Base-by-base conservation (phyloP, 2,888 invertebrate species). In the Agrypnus murinus region DNA sequence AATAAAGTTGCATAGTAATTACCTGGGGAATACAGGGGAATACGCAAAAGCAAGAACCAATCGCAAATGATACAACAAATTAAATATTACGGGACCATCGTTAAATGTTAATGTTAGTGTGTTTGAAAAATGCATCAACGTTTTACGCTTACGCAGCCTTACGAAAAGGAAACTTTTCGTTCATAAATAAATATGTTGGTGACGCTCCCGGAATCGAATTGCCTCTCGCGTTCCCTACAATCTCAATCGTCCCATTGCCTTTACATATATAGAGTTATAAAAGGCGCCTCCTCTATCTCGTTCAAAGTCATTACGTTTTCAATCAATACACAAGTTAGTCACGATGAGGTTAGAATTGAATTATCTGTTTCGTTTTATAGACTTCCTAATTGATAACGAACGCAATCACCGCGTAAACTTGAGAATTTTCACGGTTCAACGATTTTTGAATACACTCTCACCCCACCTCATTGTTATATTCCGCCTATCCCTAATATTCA, bases 141-240 rank as follows among this genome's bases (percentile, higher is more conserved):
- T 68, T 71, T 69, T 63, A 59, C 67, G 67, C 71, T 74, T 74
- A 62, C 36, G 34, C 72, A 45, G 43, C 45, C 64, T n/a, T n/a
- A n/a, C n/a, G n/a, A 25, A 58, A 70, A 65, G 68, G 65, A 65
- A 68, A 71, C 58, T 71, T 72, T 65, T 43, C 72, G 69, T 74
- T 74, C 75, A 75, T 75, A 75, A 75, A 75, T 75, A 75, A 75
- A 71, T 74, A 74, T 71, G 74, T 71, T 63, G 71, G 73, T 69
- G 73, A 74, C 75, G 69, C 74, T 62, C 66, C 65, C 69, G 65
- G 64, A 75, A 75, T 75, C 69, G 75, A 75, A 75, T 75, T 73
- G 75, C 71, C 65, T 71, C 65, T 71, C 65, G 65, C 66, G 55
- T 71, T 73, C 71, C 71, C 69, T 65, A 55, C 68, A 69, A 69